A percentile compares a stretch with the other conserved stretches of the same genome.
phyloP scores from a whole-genome alignment of 2,113 vertebrate genomes.

The Sinocyclocheilus maitianheensis region DNA sequence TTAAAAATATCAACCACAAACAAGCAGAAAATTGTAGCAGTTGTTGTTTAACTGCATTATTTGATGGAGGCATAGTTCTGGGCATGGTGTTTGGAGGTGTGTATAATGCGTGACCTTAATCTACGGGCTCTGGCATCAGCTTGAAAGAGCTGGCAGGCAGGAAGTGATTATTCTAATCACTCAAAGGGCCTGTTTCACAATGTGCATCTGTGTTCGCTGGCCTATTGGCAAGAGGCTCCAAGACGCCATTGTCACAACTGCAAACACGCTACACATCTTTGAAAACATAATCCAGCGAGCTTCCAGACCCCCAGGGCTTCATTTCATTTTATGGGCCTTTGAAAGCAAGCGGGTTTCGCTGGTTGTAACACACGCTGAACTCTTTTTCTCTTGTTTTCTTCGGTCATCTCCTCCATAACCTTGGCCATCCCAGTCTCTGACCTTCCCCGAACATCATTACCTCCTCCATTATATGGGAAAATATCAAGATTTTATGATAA shows the following conservation, averaged over 20 bases:
- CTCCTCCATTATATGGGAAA: conserved; percentile 60
- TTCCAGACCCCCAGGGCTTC: conserved; percentile 38
- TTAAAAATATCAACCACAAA: neutral
- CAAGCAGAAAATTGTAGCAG: neutral
- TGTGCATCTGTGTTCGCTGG: conserved; percentile 27
- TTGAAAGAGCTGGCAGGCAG: conserved; percentile 45
- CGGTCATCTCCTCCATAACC: conserved; percentile 14
- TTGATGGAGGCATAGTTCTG: conserved; percentile 4
- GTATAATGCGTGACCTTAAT: conserved; percentile 49
- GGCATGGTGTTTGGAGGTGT: conserved; percentile 11
- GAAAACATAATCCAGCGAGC: conserved; percentile 48
- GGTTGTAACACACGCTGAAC: neutral
- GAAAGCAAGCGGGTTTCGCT: conserved; percentile 30
- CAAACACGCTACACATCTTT: conserved; percentile 53
- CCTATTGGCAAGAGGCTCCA: conserved; percentile 44
- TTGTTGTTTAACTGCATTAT: conserved; percentile 13
- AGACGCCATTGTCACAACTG: conserved; percentile 33
- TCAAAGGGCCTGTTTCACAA: conserved; percentile 44
- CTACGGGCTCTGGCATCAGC: conserved; percentile 42
- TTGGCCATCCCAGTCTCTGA: conserved; percentile 15
- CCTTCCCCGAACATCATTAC: conserved; percentile 60
- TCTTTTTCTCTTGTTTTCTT: conserved; percentile 32
- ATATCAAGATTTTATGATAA: conserved; percentile 62
- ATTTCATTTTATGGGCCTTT: conserved; percentile 40
- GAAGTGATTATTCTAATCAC: conserved; percentile 53